phyloP scores from a whole-genome alignment of 2,797 vertebrate genomes.

The Crocidura indochinensis region DNA sequence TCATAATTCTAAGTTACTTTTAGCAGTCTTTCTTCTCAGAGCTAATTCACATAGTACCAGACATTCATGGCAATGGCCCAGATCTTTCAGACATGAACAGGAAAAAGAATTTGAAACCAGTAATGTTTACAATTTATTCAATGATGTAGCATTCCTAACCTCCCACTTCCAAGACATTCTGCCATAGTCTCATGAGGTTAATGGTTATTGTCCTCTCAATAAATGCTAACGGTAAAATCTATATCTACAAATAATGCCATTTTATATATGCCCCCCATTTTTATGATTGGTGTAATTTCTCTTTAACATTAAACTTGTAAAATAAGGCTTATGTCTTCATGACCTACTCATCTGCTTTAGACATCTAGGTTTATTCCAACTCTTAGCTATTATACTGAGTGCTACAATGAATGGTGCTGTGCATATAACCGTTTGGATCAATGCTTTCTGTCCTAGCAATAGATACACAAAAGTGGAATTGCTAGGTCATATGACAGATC shows the following conservation, averaged over 20 bases:
- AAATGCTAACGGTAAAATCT: slow-evolving; percentile 13
- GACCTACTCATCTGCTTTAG: too few relatives aligned
- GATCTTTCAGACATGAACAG: slow-evolving; percentile 53
- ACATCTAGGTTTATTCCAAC: too few relatives aligned
- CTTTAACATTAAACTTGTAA: slow-evolving; percentile 16
- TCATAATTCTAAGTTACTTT: slow-evolving; percentile 48
- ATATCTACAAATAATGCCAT: neutral
- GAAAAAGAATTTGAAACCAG: slow-evolving; percentile 80
- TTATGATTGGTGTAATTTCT: neutral
- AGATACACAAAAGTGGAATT: too few relatives aligned
- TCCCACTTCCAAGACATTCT: slow-evolving; percentile 65
- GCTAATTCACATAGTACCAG: slow-evolving; percentile 62
- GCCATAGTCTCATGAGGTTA: slow-evolving; percentile 31
- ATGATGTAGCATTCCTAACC: slow-evolving; percentile 55
- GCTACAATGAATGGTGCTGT: too few relatives aligned
- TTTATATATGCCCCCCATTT: neutral
- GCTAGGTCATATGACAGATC: too few relatives aligned
- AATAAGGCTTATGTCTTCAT: neutral
- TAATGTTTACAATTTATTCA: slow-evolving; percentile 49
- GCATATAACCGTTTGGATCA: too few relatives aligned
- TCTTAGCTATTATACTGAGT: too few relatives aligned
- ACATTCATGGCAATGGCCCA: slow-evolving; percentile 40
- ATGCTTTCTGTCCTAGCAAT: too few relatives aligned
- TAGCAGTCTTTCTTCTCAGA: neutral
- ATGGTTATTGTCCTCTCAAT: neutral